Evolutionary conservation across 2,888 invertebrate species (phyloP), one percentile per base, ranked within the genome.

Genomic region (Frankliniella intonsa): DNA sequence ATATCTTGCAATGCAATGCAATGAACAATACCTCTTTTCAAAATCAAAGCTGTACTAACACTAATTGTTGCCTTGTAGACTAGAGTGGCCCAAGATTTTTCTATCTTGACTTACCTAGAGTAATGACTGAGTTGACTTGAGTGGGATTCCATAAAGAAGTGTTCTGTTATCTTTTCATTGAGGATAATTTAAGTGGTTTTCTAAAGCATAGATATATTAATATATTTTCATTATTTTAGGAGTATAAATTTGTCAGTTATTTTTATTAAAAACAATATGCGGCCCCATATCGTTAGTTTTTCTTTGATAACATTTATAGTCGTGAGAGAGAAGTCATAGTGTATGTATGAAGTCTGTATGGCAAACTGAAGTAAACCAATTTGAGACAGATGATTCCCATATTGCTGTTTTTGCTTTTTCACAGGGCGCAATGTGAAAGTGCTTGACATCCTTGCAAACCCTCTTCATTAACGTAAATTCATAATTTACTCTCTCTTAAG

Each of bases 191-290:
- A 76, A 76, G 69, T 25, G 69, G 69, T 76, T 76, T 76, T 76
- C 69, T 76, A 76, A 76, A 76, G 69, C 69, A 76, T 76, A 76
- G 69, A 76, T 76, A 76, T 76, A 76, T 76, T 76, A 76, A 76
- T 76, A 76, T 76, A 76, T 76, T 76, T 76, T 76, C 69, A 76
- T 76, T 76, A 76, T 76, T 76, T 76, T 76, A 76, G 69, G 25
- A 76, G 69, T 76, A 76, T 25, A 76, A 76, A 76, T 76, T 76
- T 76, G 69, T 76, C 69, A 76, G 69, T 76, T 76, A 76, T 76
- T 76, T 76, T 76, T 76, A 76, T 76, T 76, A 76, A 76, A 76
- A 76, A 76, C 69, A 76, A 76, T 76, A 76, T 76, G 69, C 25
- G 69, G 69, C 69, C 69, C 69, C 69, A 76, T 76, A 76, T 76